These are phyloP conservation scores for Pristis pectinata DNA, from an alignment of 2,797 vertebrate species.

Conservation along the genomic window DNA sequence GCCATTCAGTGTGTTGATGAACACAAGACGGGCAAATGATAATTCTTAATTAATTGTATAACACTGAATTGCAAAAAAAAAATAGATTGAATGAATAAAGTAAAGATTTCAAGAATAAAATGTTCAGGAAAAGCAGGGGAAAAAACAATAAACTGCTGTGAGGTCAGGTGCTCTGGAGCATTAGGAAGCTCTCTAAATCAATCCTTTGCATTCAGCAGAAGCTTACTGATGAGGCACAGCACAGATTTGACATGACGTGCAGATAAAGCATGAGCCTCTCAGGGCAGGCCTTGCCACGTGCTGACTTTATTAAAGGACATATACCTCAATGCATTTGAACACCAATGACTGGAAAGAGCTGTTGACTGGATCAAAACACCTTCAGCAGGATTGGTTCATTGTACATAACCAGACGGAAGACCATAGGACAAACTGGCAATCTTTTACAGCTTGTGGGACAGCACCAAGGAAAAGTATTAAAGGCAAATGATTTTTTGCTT, in stretches of 20 bases:
- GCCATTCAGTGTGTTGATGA: not conserved
- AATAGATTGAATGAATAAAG: not conserved
- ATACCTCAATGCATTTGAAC: not conserved
- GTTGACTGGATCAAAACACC: not conserved
- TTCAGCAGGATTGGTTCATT: not conserved
- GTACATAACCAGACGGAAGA: too few relatives aligned
- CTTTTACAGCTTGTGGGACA: not conserved
- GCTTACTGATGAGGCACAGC: not conserved
- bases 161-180: not conserved
- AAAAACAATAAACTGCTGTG: not conserved
- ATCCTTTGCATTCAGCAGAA: not conserved
- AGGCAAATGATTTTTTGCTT: not conserved
- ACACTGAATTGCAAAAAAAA: not conserved
- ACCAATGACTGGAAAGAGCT: not conserved
- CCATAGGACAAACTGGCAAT: not conserved
- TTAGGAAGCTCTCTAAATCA: not conserved
- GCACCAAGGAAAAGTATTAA: not conserved
- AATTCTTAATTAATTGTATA: not conserved
- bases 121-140: not conserved
- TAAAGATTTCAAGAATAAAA: not conserved
- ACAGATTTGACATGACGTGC: not conserved
- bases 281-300: not conserved
- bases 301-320: conserved; percentile 17
- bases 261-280: conserved; percentile 3
- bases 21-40: not conserved